These are phyloP conservation scores for Sarcophaga bullata DNA, from an alignment of 1,140 invertebrate genomes.

Conservation along the genomic window DNA sequence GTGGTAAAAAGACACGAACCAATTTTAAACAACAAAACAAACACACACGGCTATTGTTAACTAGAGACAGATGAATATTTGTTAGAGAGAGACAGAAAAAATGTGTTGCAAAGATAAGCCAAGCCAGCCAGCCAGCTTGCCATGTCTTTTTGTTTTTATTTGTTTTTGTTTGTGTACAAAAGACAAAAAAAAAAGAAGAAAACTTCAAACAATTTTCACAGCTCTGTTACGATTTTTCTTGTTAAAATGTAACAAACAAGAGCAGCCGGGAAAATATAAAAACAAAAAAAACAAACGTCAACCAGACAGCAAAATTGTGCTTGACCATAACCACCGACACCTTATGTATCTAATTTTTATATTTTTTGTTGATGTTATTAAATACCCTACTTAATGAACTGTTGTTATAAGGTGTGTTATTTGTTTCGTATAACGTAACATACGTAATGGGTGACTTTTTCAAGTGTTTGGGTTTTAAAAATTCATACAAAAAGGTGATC, in stretches of 20 bases:
- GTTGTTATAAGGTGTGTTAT: no score
- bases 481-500: no score
- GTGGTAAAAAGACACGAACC: constrained; percentile 32
- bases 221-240: constrained; percentile 25
- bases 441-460: no score
- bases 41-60: not conserved
- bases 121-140: not conserved
- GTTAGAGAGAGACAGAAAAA: constrained; percentile 12
- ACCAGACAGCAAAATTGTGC: not conserved
- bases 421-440: no score
- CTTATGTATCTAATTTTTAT: not conserved
- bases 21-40: constrained; percentile 8
- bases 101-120: not conserved
- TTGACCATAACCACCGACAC: constrained; percentile 39
- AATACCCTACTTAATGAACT: not conserved
- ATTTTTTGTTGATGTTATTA: not conserved
- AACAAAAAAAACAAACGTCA: not conserved
- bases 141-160: not conserved
- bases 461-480: not conserved
- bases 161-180: not conserved
- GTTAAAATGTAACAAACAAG: not conserved
- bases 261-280: not conserved
- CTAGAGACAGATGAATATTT: not conserved
- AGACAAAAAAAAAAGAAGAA: not conserved
- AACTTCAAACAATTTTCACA: constrained; percentile 35